Percentiles rank a stretch among this genome's conserved stretches.
Evolutionary conservation across 2,888 invertebrate genomes (phyloP).

Genomic region (Spatulosminthurus flaviceps): DNA sequence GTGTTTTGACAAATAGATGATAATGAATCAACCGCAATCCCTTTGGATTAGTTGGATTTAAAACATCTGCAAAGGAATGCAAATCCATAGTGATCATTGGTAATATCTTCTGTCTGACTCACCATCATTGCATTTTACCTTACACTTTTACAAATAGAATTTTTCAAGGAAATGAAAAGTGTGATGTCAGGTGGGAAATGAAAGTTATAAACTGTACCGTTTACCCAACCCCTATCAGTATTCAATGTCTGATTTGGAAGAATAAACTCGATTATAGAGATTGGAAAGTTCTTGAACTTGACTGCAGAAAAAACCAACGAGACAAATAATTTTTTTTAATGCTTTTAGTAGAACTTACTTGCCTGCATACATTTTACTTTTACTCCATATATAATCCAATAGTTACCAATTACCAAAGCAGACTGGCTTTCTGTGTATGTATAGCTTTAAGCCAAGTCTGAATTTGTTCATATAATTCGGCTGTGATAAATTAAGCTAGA

Average conservation of each 20-base stretch:
- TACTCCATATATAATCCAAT: neutral
- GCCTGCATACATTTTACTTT: neutral
- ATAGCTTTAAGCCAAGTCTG: neutral
- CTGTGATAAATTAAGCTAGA: constrained; percentile 29
- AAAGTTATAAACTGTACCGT: neutral
- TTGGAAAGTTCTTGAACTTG: constrained; percentile 34
- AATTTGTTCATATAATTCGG: constrained; percentile 26
- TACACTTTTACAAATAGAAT: no score
- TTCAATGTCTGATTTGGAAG: neutral
- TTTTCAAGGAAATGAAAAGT: neutral
- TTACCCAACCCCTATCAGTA: neutral
- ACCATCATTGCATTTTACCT: no score
- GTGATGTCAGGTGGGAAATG: constrained; percentile 6
- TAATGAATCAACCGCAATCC: constrained; percentile 6
- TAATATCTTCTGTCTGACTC: no score
- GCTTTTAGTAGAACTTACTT: no score
- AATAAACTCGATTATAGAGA: constrained; percentile 14
- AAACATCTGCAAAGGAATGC: neutral
- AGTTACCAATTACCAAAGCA: neutral
- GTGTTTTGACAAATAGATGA: neutral
- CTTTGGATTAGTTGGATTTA: neutral
- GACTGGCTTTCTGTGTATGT: neutral
- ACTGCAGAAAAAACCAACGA: neutral
- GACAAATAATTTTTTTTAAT: neutral
- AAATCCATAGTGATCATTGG: neutral